Conservation (phyloP, 1,140 invertebrate genomes). For the Pollicipes pollicipes region DNA sequence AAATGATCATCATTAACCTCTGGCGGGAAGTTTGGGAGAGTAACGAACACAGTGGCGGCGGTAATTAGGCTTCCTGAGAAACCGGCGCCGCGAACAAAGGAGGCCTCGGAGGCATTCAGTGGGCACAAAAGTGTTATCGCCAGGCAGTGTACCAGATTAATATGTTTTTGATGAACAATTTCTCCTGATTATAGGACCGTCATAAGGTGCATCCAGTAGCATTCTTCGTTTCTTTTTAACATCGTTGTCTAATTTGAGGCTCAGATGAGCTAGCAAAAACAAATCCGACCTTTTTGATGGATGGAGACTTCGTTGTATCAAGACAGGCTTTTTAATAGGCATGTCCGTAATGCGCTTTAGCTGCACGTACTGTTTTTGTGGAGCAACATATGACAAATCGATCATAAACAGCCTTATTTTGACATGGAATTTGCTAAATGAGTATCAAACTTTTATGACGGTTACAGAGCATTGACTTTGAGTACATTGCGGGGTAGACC, state of each 20-base stretch:
- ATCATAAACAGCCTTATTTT: too few species aligned
- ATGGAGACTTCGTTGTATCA: too few species aligned
- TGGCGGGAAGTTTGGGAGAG: not conserved
- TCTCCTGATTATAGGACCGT: not conserved
- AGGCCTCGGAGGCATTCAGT: not conserved
- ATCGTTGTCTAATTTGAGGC: not conserved
- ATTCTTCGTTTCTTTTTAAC: not conserved
- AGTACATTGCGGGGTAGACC: too few species aligned
- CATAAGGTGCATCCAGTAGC: not conserved
- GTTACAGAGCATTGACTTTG: too few species aligned
- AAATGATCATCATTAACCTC: not conserved
- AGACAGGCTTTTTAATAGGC: too few species aligned
- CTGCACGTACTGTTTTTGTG: too few species aligned
- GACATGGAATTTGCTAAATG: too few species aligned
- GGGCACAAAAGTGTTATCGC: not conserved
- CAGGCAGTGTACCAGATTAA: not conserved
- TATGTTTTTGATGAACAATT: not conserved
- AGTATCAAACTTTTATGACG: too few species aligned
- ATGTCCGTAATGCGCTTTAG: too few species aligned
- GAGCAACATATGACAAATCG: too few species aligned
- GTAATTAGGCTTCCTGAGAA: not conserved
- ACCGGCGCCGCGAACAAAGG: not conserved
- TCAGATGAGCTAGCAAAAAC: not conserved
- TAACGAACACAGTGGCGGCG: not conserved
- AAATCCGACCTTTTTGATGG: too few species aligned